Conservation (phyloP, 2,797 vertebrate genomes). For the Cygnus olor region DNA sequence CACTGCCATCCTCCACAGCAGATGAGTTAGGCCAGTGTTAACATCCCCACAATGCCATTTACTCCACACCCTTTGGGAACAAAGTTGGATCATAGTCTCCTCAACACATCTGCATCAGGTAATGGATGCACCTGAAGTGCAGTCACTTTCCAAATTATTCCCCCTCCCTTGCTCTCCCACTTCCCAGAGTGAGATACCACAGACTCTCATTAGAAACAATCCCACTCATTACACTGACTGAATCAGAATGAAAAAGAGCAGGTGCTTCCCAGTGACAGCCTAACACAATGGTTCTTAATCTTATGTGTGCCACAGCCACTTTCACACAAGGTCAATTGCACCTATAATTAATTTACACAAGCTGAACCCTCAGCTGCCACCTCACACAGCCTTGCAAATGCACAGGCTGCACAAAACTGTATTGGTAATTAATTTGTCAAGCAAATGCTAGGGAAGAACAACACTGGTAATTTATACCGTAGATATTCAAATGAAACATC, state of each 20-base stretch:
- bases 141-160: not conserved
- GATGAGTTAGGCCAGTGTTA: not conserved
- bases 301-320: slow-evolving; percentile 8
- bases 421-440: slow-evolving; percentile 78
- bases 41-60: not conserved
- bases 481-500: slow-evolving; percentile 77
- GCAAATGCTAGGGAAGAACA: slow-evolving; percentile 71
- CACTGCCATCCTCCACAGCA: not conserved
- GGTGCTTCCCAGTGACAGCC: not conserved
- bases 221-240: not conserved
- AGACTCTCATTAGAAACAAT: not conserved
- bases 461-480: slow-evolving; percentile 74
- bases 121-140: not conserved
- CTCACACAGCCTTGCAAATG: slow-evolving; percentile 14
- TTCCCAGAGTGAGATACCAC: not conserved
- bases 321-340: slow-evolving; percentile 45
- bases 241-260: slow-evolving; percentile 12
- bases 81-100: not conserved
- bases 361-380: slow-evolving; percentile 54
- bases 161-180: not conserved
- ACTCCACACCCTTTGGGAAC: not conserved
- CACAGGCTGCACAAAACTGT: slow-evolving; percentile 46
- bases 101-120: not conserved
- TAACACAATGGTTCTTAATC: not conserved
- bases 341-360: slow-evolving; percentile 71